Evolutionary conservation across 2,113 vertebrate genomes (phyloP), one percentile per base, ranked within the genome.

Genomic region (Natator depressus): DNA sequence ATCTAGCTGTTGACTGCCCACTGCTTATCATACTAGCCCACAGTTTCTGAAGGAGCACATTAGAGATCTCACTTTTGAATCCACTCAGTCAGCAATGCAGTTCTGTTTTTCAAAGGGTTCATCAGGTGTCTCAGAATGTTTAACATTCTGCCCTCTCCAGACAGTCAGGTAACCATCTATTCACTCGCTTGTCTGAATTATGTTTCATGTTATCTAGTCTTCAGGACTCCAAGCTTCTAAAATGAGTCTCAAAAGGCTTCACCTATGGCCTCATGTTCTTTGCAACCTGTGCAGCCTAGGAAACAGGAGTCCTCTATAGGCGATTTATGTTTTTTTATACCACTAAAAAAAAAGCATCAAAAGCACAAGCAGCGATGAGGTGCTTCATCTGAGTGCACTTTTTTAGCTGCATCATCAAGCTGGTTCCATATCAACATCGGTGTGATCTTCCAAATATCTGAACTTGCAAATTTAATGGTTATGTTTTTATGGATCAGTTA

Each of bases 241-340:
- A 76, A 38, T 10, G 65, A 69, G 31, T n/a, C 65, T 90, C 62
- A 84, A 49, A 96, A 88, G 87, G 89, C 88, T 94, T 53, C 93
- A 84, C 87, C 20, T 90, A 94, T 91, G 90, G 89, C 95, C 93
- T 96, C 95, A 22, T 78, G 78, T 94, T 96, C 91, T 94, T 95
- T 95, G 95, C 42, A 90, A 87, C 16, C 82, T 94, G 91, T 88
- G 91, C 91, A 87, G 93, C 55, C 55, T n/a, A 49, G 85, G 62
- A 91, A 89, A 31, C 1, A 42, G 5, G n/a, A 24, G n/a, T 42
- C n/a, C 19, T 24, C 69, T 24, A 42, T 19, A 75, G 22, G 69
- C 10, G 69, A 75, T 42, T 75, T 75, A 20, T 75, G 6, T 10
- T 22, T 38, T 22, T 22, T 5, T 75, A 72, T 20, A 42, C 35